These are phyloP conservation scores for Bruchidius siliquastri DNA, from an alignment of 2,888 invertebrate species.

Conservation along the genomic window DNA sequence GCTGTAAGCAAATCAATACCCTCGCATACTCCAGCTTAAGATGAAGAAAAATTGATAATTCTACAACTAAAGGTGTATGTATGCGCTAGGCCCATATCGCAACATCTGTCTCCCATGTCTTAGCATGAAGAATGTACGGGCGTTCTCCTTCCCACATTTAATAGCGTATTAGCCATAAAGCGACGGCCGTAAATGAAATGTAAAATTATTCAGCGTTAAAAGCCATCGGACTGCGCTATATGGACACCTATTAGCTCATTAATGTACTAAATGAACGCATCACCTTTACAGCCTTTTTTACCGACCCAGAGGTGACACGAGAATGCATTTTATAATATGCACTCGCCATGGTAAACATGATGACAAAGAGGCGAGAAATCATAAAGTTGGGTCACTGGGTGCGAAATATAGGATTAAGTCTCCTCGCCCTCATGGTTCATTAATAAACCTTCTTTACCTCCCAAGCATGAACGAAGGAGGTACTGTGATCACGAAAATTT, in stretches of 20 bases:
- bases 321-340: background rate
- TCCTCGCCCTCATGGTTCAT: background rate
- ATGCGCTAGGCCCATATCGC: background rate
- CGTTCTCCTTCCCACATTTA: background rate
- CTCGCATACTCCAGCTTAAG: too few species aligned
- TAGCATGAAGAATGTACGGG: background rate
- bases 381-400: background rate
- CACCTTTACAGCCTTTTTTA: background rate
- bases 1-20: too few species aligned
- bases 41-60: too few species aligned
- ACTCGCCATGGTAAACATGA: background rate
- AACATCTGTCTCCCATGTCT: background rate
- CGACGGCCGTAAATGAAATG: background rate
- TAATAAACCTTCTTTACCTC: too few species aligned
- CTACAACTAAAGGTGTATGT: too few species aligned
- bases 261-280: background rate
- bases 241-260: background rate
- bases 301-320: background rate
- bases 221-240: background rate
- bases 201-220: background rate
- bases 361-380: background rate
- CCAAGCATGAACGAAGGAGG: too few species aligned
- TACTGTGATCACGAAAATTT: too few species aligned
- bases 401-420: background rate
- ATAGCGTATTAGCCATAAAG: background rate